Base-by-base conservation (phyloP, 2,888 invertebrate species). In the Tigriopus californicus region DNA sequence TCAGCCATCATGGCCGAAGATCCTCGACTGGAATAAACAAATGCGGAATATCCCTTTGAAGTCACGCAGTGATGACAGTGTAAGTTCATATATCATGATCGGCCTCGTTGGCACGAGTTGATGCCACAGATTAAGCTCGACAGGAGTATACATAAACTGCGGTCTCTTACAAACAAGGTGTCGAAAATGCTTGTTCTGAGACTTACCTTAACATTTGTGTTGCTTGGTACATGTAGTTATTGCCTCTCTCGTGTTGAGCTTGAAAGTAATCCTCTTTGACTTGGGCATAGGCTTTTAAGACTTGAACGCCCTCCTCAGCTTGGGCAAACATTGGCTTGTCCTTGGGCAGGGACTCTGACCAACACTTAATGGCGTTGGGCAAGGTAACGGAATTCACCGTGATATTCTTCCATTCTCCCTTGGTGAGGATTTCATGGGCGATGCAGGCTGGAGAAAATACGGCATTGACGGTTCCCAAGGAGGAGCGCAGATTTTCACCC, bases 381-480 rank as follows among this genome's bases (percentile, higher is more conserved):
- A 92, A 73, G 13, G 86, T 81, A 49, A 89, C 80, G 48, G 85
- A 85, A 64, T 88, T 85, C 61, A 89, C 83, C 68, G 83, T 83
- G 22, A 92, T 81, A 62, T 81, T 77, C 62, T 82, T 78, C 92
- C 92, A 92, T 68, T 90, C 87, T 5, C 83, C 77, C 66, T 87
- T 83, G 2, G 87, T 85, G 0, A 92, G 74, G 8, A 91, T 82
- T 0, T 88, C 85, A 71, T 94, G 92, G 0, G 91, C 88, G 58
- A 94, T 82, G 70, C 92, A 94, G 4, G 90, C 86, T 2, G 92
- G 91, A 0, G 91, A 90, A 69, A 92, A 92, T 1, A 87, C 84
- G 0, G 89, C 86, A 41, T 77, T 77, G 70, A 24, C 69, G 68
- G 18, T 41, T 51, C 46, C 61, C 51, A 62, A 57, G 48, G 41